Base-by-base conservation (phyloP, 2,113 vertebrate genomes). In the Gymnobelideus leadbeateri region DNA sequence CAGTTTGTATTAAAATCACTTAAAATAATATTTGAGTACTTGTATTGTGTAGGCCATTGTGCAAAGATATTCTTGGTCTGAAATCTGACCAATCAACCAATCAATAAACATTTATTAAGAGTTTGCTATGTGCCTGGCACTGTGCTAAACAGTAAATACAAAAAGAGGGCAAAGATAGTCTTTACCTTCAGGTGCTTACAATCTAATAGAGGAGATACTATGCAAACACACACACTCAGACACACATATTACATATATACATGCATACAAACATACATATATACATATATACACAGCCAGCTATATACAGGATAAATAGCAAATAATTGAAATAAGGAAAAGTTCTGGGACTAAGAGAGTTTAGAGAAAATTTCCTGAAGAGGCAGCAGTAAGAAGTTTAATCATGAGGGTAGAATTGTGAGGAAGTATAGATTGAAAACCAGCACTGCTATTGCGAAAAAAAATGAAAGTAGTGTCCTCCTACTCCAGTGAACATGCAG, bases 251-350 rank as follows among this genome's bases (percentile, higher is more conserved):
- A 43, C 61, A 51, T 11, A 28, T 1, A 54, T 9, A 37, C 9
- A 90, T n/a, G n/a, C n/a, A n/a, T n/a, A n/a, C n/a, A n/a, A n/a
- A n/a, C n/a, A 61, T 23, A 28, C 0, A 54, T 16, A n/a, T 4
- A 37, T 89, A 43, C 61, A 51, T 11, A 28, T 2, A 54, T 9
- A n/a, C 10, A 90, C 3, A 52, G 26, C 28, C 21, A 92, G 43
- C 25, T 25, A 37, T 43, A 43, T 25, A 19, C 89, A 31, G 51
- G 89, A 54, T 43, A 89, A 94, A 55, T 57, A 5, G 47, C n/a
- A 95, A 19, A 21, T 89, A 26, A 9, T 94, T 93, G 91, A 21
- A 77, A 55, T 96, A 93, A 28, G 0, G 25, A 55, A 49, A 95
- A 89, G 47, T 90, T 11, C 25, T 89, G 52, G 25, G 91, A 21